A percentile compares a stretch with the other conserved stretches of the same genome.
Conservation (phyloP, 2,797 vertebrate genomes). For the Hippoglossus hippoglossus region DNA sequence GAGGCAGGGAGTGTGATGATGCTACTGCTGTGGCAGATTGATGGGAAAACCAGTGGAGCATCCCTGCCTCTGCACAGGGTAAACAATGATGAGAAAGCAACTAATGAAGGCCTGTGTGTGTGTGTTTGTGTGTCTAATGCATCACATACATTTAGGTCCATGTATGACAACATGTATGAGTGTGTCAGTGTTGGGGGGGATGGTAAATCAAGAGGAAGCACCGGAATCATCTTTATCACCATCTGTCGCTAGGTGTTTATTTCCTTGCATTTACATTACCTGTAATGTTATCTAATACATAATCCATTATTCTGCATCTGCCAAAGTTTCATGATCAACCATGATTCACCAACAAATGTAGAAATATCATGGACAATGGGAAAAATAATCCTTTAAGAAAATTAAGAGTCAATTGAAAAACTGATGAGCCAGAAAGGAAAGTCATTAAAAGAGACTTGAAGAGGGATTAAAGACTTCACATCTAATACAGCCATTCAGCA, state of each 20-base stretch:
- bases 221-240: constrained; percentile 36
- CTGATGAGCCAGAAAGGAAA: neutral
- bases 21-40: constrained; percentile 56
- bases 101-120: constrained; percentile 50
- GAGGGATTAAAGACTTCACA: neutral
- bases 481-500: neutral
- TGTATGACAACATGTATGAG: constrained; percentile 21
- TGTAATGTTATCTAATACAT: constrained; percentile 15
- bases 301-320: neutral
- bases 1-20: constrained; percentile 30
- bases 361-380: neutral
- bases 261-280: constrained; percentile 21
- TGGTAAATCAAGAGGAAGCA: constrained; percentile 37
- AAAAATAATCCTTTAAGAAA: neutral
- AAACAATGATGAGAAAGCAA: constrained; percentile 60
- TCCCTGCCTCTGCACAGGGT: constrained; percentile 46
- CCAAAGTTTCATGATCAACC: neutral
- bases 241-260: constrained; percentile 34
- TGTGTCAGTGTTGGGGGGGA: constrained; percentile 12
- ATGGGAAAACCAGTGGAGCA: constrained; percentile 58
- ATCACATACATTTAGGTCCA: constrained; percentile 11
- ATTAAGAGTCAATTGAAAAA: neutral
- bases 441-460: neutral
- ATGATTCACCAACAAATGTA: neutral
- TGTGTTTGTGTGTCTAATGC: neutral